Conservation (phyloP, 2,797 vertebrate genomes). For the Nannoperca obscura region DNA sequence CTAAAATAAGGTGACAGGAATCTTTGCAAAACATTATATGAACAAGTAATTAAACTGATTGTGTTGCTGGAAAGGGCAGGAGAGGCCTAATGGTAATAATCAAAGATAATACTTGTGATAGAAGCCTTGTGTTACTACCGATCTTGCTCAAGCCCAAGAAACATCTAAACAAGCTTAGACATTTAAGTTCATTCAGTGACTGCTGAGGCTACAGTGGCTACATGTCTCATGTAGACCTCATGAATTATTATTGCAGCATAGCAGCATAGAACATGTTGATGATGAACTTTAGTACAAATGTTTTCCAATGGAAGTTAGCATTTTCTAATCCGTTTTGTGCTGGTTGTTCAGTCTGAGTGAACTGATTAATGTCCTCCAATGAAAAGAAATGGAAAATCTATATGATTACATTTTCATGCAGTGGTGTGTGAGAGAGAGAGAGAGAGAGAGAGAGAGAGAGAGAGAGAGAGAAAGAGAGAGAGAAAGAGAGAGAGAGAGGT, state of each 20-base stretch:
- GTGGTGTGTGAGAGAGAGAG: too few species aligned
- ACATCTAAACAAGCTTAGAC: not conserved
- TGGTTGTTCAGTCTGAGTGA: not conserved
- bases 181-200: not conserved
- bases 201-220: not conserved
- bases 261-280: not conserved
- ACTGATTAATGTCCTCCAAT: slow-evolving; percentile 4
- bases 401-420: not conserved
- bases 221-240: not conserved
- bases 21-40: not conserved
- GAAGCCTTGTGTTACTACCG: not conserved
- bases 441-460: too few species aligned
- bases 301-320: not conserved
- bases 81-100: not conserved
- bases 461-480: too few species aligned
- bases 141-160: not conserved
- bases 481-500: too few species aligned
- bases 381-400: not conserved
- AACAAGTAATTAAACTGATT: slow-evolving; percentile 1
- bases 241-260: not conserved
- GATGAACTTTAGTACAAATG: not conserved
- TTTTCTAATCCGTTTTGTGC: not conserved
- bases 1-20: not conserved
- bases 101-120: not conserved
- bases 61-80: not conserved